Evolutionary conservation across 1,140 invertebrate species (phyloP), one percentile per base, ranked within the genome.

Genomic region (Drosophila yakuba): DNA sequence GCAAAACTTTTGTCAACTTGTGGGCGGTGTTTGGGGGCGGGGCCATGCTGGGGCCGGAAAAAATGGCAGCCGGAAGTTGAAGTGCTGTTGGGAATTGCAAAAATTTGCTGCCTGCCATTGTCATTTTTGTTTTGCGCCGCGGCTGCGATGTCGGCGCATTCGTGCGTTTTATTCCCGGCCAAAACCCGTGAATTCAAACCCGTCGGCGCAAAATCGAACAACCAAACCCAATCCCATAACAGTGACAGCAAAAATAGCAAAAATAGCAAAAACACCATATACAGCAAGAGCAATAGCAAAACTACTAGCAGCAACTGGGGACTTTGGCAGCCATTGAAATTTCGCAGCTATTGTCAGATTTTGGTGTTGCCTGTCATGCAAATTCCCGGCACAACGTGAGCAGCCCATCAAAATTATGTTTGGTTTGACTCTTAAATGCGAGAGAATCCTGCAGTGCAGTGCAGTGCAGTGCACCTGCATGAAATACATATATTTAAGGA

Each of bases 91-190:
- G 83, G 83, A 88, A 88, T 88, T 77, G 76, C 80, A 78, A 88
- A 85, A 89, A 88, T 88, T 88, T 88, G 83, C 77, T 83, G 83
- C 84, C 84, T 79, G 84, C 83, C 80, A 88, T 88, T 88, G 83
- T 88, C 84, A 88, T 88, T 88, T 86, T 89, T 83, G 84, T 88
- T 83, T 89, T 88, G 67, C 43, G 14, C n/a, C 28, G 50, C 32
- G 25, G 61, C 60, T 38, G 51, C 55, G 43, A 39, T 71, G 41
- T 36, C 57, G 54, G 63, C 60, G 75, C 80, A 88, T 83, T 88
- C 84, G 83, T 88, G 83, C 83, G 84, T 88, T 88, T 89, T 89
- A 88, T 88, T 75, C 73, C 76, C 75, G 54, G 54, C 76, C 74
- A 76, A 75, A 88, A 52, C 79, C 79, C 78, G 83, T 83, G 86